phyloP scores from a whole-genome alignment of 2,888 invertebrate species.

The Galeruca laticollis region DNA sequence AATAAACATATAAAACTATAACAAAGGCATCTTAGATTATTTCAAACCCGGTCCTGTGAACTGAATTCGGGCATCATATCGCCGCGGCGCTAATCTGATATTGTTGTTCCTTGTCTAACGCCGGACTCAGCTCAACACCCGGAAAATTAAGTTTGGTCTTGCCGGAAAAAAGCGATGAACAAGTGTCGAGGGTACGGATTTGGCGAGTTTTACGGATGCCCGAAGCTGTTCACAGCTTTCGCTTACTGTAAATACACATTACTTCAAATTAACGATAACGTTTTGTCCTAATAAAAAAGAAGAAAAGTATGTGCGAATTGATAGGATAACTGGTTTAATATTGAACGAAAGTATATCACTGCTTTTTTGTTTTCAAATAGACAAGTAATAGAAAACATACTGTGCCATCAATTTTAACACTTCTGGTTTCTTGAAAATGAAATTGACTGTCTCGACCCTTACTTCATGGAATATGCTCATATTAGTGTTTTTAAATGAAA shows the following conservation, averaged over 20 bases:
- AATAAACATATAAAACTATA: no score
- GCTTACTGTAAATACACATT: conserved; percentile 12
- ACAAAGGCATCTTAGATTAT: not conserved
- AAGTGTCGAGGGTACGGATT: conserved; percentile 57
- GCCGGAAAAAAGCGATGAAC: conserved; percentile 57
- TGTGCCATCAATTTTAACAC: no score
- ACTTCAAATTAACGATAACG: not conserved
- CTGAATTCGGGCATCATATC: conserved; percentile 12
- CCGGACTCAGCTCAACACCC: conserved; percentile 66
- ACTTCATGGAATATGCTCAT: no score
- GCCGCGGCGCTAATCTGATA: conserved; percentile 63
- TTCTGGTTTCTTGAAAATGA: no score
- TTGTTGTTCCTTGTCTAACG: conserved; percentile 61
- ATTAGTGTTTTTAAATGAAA: no score
- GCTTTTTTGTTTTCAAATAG: no score
- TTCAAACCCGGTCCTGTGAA: not conserved
- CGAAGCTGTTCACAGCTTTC: not conserved
- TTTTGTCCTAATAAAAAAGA: not conserved
- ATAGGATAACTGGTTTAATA: no score
- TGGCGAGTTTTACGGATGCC: conserved; percentile 12
- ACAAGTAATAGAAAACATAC: no score
- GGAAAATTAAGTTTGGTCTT: conserved; percentile 67
- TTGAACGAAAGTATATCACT: no score
- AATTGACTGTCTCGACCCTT: no score
- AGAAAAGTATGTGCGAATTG: not conserved